A percentile compares a stretch with the other conserved stretches of the same genome.
Evolutionary conservation across 2,113 vertebrate genomes (phyloP).

Genomic region (Hippocampus guttulatus): DNA sequence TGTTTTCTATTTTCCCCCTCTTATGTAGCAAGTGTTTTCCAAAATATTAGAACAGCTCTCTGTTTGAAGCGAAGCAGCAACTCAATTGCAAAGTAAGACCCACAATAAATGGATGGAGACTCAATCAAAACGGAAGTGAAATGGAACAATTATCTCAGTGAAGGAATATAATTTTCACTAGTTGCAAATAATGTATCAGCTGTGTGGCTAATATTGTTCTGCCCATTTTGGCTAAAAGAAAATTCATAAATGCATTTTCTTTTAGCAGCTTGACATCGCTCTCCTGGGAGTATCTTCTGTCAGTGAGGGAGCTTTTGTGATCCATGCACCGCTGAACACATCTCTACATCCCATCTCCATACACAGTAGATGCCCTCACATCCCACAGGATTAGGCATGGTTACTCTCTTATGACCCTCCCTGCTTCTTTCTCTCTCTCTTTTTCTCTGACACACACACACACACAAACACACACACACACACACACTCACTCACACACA

Average conservation of each 20-base stretch:
- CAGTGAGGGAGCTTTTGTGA: slow-evolving; percentile 66
- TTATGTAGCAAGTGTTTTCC: not conserved
- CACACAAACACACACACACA: slow-evolving; percentile 8
- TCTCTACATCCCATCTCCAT: slow-evolving; percentile 69
- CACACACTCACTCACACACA: not conserved
- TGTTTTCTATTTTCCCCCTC: not conserved
- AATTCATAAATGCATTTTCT: not conserved
- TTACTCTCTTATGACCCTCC: slow-evolving; percentile 63
- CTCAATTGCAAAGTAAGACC: not conserved
- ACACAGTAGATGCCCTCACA: slow-evolving; percentile 65
- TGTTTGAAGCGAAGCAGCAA: not conserved
- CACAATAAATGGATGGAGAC: not conserved
- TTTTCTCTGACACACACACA: not conserved
- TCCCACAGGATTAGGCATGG: slow-evolving; percentile 73
- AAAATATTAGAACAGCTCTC: not conserved
- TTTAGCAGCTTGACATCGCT: slow-evolving; percentile 54
- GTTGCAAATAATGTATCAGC: not conserved
- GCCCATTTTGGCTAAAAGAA: slow-evolving; percentile 5
- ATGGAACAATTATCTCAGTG: not conserved
- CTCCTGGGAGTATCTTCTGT: slow-evolving; percentile 59
- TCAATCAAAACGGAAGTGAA: not conserved
- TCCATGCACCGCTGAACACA: slow-evolving; percentile 66
- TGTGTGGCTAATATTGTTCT: slow-evolving; percentile 21
- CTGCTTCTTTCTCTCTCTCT: slow-evolving; percentile 11
- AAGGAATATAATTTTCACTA: not conserved